Base-by-base conservation (phyloP, 2,113 vertebrate genomes). In the Urocolius indicus region DNA sequence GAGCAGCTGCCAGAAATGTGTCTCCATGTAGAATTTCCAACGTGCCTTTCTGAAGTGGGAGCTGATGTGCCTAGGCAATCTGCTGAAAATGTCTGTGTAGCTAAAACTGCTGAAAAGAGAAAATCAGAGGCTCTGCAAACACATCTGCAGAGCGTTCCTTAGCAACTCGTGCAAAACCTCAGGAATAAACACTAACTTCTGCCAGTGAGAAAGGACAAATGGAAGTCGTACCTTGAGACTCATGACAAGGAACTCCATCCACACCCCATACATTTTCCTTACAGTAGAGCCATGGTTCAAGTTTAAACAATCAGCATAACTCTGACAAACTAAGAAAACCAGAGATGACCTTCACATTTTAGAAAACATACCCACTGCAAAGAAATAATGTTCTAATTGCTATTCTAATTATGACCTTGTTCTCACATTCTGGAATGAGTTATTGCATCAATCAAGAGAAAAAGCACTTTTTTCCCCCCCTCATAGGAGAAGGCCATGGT, bases 351-450 rank as follows among this genome's bases (percentile, higher is more conserved):
- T 45, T 76, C 26, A 71, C 55, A 57, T 73, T 84, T 89, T 66
- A 61, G 54, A 24, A 93, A 94, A 80, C 45, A n/a, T 34, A 88
- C 77, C 22, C 89, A 38, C 55, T 89, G 72, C 41, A 93, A 94
- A 93, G 79, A 94, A 94, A 93, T 94, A 75, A 75, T 63, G 96
- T 96, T 92, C 66, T 93, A 96, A 92, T 97, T 96, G 93, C 38
- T 41, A 41, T 41, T 41, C 38, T 41, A 41, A 41, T 41, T 9
- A 41, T 41, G 81, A 90, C 20, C 26, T 51, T 73, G 32, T 87
- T 97, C 81, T 94, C 84, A 88, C 63, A 79, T 48, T 91, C 92
- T 94, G 67, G 78, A 90, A 85, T 93, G 71, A 97, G 62, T 85
- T 94, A 91, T 11, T 51, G 71, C 77, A 61, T 67, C 65, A 63